Conservation (phyloP, 2,113 vertebrate species). For the Coracopsis vasa region DNA sequence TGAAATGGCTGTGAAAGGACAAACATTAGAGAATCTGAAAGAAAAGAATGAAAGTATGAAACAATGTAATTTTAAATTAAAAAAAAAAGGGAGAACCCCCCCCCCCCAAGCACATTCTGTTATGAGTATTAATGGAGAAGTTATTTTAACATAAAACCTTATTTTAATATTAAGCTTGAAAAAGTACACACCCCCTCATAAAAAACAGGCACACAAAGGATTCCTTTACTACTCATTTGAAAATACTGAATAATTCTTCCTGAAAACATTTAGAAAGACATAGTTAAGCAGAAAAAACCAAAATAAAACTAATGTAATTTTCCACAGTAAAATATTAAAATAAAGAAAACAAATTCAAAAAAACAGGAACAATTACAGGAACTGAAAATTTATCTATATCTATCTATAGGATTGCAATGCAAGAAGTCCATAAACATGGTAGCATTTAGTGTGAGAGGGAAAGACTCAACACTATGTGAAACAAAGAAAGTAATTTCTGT, state of each 20-base stretch:
- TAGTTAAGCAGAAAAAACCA: neutral
- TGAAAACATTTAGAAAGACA: neutral
- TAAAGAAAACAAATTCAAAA: neutral
- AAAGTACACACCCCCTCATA: rapidly evolving
- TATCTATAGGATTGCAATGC: neutral
- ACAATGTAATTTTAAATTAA: neutral
- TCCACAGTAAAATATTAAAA: neutral
- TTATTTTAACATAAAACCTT: neutral
- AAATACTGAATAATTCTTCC: neutral
- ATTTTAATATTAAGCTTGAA: neutral
- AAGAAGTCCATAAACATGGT: neutral
- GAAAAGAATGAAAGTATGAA: neutral
- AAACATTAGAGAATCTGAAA: neutral
- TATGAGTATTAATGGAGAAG: neutral
- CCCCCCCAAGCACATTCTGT: neutral
- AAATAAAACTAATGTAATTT: neutral
- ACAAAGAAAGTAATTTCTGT: neutral
- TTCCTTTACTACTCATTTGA: neutral
- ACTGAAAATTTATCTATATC: neutral
- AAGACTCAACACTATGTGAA: neutral
- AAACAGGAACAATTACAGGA: neutral
- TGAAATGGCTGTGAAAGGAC: neutral
- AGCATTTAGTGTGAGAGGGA: neutral
- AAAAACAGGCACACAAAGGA: neutral
- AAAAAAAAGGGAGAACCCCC: neutral